These are phyloP conservation scores for Lichenostomus cassidix DNA, from an alignment of 2,113 vertebrate genomes.

Conservation along the genomic window DNA sequence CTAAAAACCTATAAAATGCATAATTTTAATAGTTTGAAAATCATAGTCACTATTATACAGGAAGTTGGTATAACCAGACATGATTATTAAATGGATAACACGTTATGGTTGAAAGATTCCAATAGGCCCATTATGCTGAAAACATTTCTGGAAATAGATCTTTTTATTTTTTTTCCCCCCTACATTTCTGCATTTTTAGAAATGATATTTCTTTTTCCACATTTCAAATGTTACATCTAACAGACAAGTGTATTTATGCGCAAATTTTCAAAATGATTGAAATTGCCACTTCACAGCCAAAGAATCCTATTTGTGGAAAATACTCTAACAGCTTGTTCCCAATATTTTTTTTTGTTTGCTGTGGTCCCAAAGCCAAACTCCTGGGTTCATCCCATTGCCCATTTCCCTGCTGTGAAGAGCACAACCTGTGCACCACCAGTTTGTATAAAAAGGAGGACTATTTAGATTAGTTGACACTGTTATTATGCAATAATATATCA, in stretches of 20 bases:
- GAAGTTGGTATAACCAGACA: slow-evolving; percentile 8
- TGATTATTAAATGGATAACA: slow-evolving; percentile 14
- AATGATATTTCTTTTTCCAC: background rate
- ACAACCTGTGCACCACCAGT: fast-evolving
- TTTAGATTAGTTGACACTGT: background rate
- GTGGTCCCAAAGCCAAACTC: background rate
- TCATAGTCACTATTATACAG: background rate
- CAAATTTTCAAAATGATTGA: background rate
- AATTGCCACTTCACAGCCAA: background rate
- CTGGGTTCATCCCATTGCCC: background rate
- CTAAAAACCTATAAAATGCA: slow-evolving; percentile 30
- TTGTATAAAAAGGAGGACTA: fast-evolving
- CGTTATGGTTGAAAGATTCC: slow-evolving; percentile 16
- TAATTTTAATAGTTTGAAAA: slow-evolving; percentile 40
- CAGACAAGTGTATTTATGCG: slow-evolving; percentile 6
- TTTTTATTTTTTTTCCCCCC: fast-evolving
- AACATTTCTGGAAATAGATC: background rate
- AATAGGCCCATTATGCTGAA: background rate
- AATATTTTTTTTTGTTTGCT: background rate
- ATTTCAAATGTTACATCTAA: background rate
- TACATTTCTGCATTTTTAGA: background rate
- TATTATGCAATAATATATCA: background rate
- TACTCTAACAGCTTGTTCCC: background rate
- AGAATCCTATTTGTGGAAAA: background rate
- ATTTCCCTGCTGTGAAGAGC: background rate